Base-by-base conservation (phyloP, 2,888 invertebrate genomes). In the Schizotus pectinicornis region DNA sequence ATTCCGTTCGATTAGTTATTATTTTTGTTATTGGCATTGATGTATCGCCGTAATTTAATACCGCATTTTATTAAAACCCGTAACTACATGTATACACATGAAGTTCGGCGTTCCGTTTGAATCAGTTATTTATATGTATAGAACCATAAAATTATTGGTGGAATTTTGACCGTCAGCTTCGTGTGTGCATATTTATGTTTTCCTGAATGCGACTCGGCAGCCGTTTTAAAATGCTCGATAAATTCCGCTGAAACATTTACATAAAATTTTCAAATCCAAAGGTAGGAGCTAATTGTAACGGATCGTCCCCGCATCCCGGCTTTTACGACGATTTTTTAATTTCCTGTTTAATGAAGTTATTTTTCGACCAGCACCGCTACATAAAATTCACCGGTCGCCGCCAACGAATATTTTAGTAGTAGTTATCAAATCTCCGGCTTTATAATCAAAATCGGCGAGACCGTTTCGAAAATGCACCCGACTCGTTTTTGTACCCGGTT, bases 41-140 rank as follows among this genome's bases (percentile, higher is more conserved):
- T 41, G 5, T 22, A 50, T 33, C 5, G 41, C 41, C 50, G 50
- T 39, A 50, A 50, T 39, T 41, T 41, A 41, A 50, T 50, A 32
- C 34, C 39, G 33, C 14, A 50, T 30, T 12, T n/a, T 32, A 13
- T 8, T 36, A 49, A 11, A 41, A 13, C 32, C 31, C 12, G 12
- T 41, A 50, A 50, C 39, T 49, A 12, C 5, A 33, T n/a, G n/a
- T n/a, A n/a, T 39, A 49, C 41, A 41, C 39, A 34, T 33, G 41
- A 22, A 22, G 5, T 22, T 22, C 34, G 6, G 22, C 14, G 22
- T 33, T 45, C 7, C 36, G 7, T 36, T 43, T 32, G 36, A 13
- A 47, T 47, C 35, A 11, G n/a, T 31, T 13, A 36, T 48, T 35
- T 46, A 35, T 46, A 35, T 46, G 13, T 14, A 33, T 22, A 14